Evolutionary conservation across 1,140 invertebrate species (phyloP).

Genomic region (Anastrepha ludens): DNA sequence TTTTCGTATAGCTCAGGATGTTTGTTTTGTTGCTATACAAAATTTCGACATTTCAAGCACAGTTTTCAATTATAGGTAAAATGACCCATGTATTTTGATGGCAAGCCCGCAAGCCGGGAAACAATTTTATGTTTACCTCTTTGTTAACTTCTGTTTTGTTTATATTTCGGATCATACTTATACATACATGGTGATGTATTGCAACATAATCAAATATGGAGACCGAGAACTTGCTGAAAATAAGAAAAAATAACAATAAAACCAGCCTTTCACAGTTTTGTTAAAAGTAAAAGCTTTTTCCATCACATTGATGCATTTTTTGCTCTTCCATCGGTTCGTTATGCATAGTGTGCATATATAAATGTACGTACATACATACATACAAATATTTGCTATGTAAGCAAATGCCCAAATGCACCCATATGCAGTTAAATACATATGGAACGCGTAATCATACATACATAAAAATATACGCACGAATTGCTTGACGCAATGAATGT

Average conservation of each 20-base stretch:
- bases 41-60: too few species aligned
- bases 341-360: too few species aligned
- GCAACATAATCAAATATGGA: conserved; percentile 30
- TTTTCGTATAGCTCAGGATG: too few species aligned
- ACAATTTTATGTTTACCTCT: conserved; percentile 20
- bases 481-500: too few species aligned
- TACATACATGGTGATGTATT: background rate
- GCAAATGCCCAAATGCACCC: too few species aligned
- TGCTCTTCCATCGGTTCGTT: background rate
- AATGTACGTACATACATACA: too few species aligned
- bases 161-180: background rate
- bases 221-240: conserved; percentile 15
- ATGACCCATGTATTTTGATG: background rate
- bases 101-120: background rate
- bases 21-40: too few species aligned
- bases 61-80: too few species aligned
- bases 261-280: background rate
- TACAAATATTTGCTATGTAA: too few species aligned
- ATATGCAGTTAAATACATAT: too few species aligned
- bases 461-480: too few species aligned
- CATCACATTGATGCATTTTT: background rate
- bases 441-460: too few species aligned
- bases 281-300: conserved; percentile 2
- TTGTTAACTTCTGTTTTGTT: conserved; percentile 9
- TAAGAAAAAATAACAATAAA: background rate